Base-by-base conservation (phyloP, 2,113 vertebrate genomes). In the Chaenocephalus aceratus region DNA sequence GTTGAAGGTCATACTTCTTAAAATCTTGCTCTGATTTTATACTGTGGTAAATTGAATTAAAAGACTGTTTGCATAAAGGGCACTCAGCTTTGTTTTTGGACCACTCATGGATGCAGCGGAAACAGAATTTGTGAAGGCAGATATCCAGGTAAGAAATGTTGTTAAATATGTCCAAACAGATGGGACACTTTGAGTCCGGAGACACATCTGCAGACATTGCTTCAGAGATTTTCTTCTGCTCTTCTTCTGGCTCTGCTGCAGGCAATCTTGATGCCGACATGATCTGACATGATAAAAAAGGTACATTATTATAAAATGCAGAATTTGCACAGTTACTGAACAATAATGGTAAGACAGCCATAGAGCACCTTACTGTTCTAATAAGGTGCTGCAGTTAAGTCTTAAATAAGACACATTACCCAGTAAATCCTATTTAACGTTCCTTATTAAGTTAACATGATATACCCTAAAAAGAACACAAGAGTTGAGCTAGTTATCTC, bases 81-180 rank as follows among this genome's bases (percentile, higher is more conserved):
- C 98, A 99, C 73, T 99, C 97, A 0, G 97, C 97, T 94, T 99
- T 99, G 95, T 98, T 99, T 88, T 98, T 99, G 44, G 97, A 97
- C 98, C 97, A 99, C 76, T 99, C 97, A 0, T 96, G 96, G 70
- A 99, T 96, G 88, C 98, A 99, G 16, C 96, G 94, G 88, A 99
- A 99, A 82, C 98, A 99, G 90, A 99, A 99, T 70, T 96, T 97
- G 62, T 99, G 98, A 57, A 97, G 94, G 85, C 98, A 99, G 53
- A 94, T 90, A 86, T 99, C 96, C 13, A 98, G 93, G 66, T 97
- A 97, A 0, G 97, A 96, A 58, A 97, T 94, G 15, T 99, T 99
- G 92, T 97, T 96, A 86, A 99, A 99, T 21, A 82, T 89, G n/a
- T 99, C 98, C 93, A 99, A 95, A 86, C 98, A 99, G 87, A 99